Base-by-base conservation (phyloP, 1,140 invertebrate species). In the Theocolax elegans region DNA sequence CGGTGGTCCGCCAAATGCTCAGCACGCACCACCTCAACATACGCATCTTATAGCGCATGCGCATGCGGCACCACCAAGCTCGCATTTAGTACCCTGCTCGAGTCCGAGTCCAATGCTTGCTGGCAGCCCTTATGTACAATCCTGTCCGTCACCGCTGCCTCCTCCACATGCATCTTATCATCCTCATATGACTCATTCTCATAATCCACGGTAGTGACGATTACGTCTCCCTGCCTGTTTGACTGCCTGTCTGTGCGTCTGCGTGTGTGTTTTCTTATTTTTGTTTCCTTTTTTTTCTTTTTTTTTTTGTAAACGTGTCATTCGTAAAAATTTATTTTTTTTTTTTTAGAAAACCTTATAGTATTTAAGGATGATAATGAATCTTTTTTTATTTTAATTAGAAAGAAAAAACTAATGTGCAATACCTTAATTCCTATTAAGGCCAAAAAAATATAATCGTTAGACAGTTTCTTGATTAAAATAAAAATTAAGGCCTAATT, bases 181-280 rank as follows among this genome's bases (percentile, higher is more conserved):
- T 82, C 87, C 88, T 35, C 88, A 90, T 73, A 89, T 89, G 86
- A 87, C 89, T 75, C 89, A 90, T 81, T 87, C 88, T 67, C 91
- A 92, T 80, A 88, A 90, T 48, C 91, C 92, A 82, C 91, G 92
- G 88, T 92, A 91, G 89, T 89, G 15, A 66, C 44, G 38, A 53
- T n/a, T 29, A 23, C n/a, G 46, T 54, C n/a, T n/a, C n/a, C n/a
- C n/a, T n/a, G n/a, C n/a, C n/a, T n/a, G n/a, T n/a, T n/a, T n/a
- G n/a, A n/a, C n/a, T n/a, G n/a, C n/a, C n/a, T n/a, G n/a, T n/a
- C n/a, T n/a, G n/a, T n/a, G n/a, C n/a, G n/a, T n/a, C n/a, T n/a
- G n/a, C n/a, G n/a, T n/a, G n/a, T n/a, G n/a, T n/a, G n/a, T n/a
- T n/a, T n/a, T n/a, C n/a, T n/a, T n/a, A n/a, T n/a, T n/a, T n/a